Base-by-base conservation (phyloP, 2,797 vertebrate genomes). In the Sebastes aleutianus region DNA sequence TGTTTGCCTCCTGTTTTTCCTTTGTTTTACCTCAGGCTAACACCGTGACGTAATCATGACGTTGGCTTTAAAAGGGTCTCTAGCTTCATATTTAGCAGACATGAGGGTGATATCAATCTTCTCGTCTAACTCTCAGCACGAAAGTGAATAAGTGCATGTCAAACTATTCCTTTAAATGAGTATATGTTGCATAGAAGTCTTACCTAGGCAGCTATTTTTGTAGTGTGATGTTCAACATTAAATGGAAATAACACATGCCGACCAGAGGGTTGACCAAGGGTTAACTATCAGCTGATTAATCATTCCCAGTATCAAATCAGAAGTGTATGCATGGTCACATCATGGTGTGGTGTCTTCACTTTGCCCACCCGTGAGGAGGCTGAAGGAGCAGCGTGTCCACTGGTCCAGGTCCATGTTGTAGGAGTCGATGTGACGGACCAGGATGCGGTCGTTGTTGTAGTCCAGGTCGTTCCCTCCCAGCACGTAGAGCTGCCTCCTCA, bases 371-470 rank as follows among this genome's bases (percentile, higher is more conserved):
- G 98, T 99, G 86, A 98, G 95, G 79, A 99, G 96, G 92, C 96
- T 98, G 94, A 98, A 98, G 89, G 89, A 96, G 92, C 98, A 99
- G 3, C 97, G 98, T 0, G 97, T 99, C 98, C 98, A 99, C 69
- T 99, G 98, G 91, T 99, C 98, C 34, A 95, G 56, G 39, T 99
- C 98, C 70, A 99, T 97, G 92, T 95, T 95, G 82, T 99, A 99
- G 50, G 96, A 97, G 90, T 99, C 98, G 81, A 99, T 99, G 84
- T 99, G 97, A 8, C 98, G 96, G 61, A 99, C 98, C 70, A 99
- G 96, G 85, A 99, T 96, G 29, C 98, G 96, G 84, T 99, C 98
- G 0, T 99, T 99, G 91, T 99, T 99, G 93, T 97, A 99, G 94
- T 99, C 98, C 27, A 99, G 94, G 88, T 99, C 98, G 5, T 99